phyloP scores from a whole-genome alignment of 2,797 vertebrate genomes.

The Rhinoraja longicauda region DNA sequence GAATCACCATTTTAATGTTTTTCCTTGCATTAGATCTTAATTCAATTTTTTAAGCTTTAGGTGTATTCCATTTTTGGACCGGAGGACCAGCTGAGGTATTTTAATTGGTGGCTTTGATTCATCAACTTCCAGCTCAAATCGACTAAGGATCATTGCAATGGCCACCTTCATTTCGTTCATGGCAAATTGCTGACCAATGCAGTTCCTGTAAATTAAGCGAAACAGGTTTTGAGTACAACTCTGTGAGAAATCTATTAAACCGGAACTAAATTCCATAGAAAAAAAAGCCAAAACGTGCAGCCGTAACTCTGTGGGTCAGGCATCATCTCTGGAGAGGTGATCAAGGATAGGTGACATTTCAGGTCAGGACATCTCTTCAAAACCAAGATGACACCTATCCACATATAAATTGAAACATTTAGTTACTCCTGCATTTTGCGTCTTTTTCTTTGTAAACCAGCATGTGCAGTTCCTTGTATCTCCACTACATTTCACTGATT shows the following conservation, averaged over 20 bases:
- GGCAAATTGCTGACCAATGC: slow-evolving; percentile 84
- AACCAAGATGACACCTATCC: too few species aligned
- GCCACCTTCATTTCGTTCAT: slow-evolving; percentile 81
- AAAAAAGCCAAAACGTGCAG: too few species aligned
- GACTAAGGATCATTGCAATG: slow-evolving; percentile 64
- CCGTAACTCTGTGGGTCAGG: too few species aligned
- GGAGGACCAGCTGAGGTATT: slow-evolving; percentile 57
- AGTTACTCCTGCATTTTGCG: too few species aligned
- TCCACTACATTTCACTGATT: too few species aligned
- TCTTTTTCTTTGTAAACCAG: too few species aligned
- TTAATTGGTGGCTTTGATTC: slow-evolving; percentile 54
- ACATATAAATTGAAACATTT: too few species aligned
- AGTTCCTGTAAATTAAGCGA: slow-evolving; percentile 64
- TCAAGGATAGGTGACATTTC: too few species aligned
- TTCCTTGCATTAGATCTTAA: background rate
- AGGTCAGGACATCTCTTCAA: too few species aligned
- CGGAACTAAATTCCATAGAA: background rate
- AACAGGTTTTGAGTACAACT: background rate
- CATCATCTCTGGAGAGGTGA: too few species aligned
- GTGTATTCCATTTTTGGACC: slow-evolving; percentile 70
- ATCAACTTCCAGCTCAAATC: slow-evolving; percentile 63
- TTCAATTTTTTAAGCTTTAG: slow-evolving; percentile 55
- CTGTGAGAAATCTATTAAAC: background rate
- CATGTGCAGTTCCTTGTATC: too few species aligned
- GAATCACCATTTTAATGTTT: background rate